Evolutionary conservation across 2,797 vertebrate genomes (phyloP).

Genomic region (Eulemur mongoz): DNA sequence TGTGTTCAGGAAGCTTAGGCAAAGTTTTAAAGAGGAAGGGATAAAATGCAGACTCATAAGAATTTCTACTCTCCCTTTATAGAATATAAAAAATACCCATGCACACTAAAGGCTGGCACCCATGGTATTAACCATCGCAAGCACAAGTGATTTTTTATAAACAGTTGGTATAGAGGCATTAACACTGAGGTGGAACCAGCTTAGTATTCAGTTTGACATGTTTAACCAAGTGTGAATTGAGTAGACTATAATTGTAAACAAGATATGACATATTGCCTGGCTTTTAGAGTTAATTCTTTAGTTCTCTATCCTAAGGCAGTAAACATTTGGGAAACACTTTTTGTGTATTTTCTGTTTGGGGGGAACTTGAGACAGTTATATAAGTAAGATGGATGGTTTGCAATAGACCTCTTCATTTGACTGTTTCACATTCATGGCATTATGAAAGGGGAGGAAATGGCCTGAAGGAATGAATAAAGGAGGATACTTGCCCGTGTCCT

Average conservation of each 20-base stretch:
- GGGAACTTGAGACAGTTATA: background rate
- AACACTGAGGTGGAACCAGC: background rate
- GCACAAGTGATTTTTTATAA: background rate
- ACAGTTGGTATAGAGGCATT: background rate
- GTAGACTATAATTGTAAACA: background rate
- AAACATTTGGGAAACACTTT: background rate
- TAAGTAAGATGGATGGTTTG: background rate
- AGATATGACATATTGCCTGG: background rate
- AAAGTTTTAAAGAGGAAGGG: conserved; percentile 25
- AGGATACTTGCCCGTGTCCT: background rate
- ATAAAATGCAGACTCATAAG: conserved; percentile 26
- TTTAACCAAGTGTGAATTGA: background rate
- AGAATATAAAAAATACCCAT: background rate
- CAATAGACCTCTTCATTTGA: background rate
- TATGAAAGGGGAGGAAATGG: background rate
- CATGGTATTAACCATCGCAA: background rate
- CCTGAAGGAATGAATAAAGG: conserved; percentile 33
- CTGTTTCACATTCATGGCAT: background rate
- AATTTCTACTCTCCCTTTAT: conserved; percentile 47
- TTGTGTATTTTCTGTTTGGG: background rate
- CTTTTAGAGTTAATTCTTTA: conserved; percentile 1
- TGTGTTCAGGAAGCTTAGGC: background rate
- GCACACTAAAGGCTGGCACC: background rate
- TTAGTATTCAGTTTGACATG: background rate
- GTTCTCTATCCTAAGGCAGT: background rate